phyloP scores from a whole-genome alignment of 2,797 vertebrate genomes.

The Crocidura indochinensis region DNA sequence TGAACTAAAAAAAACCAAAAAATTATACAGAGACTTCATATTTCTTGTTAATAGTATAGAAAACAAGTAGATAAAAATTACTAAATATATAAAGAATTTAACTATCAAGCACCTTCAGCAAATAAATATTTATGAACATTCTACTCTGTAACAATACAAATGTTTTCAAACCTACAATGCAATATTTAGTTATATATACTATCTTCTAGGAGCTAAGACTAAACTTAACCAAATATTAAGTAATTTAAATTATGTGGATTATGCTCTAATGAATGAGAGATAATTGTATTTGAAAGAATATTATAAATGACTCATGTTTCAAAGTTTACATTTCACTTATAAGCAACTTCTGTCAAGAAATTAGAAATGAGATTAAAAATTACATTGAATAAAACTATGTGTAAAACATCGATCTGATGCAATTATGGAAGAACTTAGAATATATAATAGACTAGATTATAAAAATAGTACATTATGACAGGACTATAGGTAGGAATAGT shows the following conservation, averaged over 20 bases:
- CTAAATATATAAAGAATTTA: neutral
- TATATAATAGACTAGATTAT: neutral
- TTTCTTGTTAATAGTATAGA: neutral
- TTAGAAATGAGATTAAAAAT: neutral
- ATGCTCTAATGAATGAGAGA: neutral
- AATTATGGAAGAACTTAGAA: neutral
- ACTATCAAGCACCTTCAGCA: neutral
- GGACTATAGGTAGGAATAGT: neutral
- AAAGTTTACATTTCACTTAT: neutral
- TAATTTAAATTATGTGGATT: neutral
- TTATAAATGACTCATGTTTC: constrained; percentile 52
- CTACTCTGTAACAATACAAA: neutral
- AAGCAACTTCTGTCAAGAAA: neutral
- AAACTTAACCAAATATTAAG: neutral
- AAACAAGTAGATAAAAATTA: neutral
- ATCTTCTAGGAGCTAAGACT: no score
- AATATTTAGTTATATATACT: no score
- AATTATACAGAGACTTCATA: neutral
- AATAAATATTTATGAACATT: neutral
- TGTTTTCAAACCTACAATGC: no score
- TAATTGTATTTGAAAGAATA: neutral
- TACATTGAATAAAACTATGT: neutral
- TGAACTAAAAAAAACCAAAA: neutral
- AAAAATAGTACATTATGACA: neutral
- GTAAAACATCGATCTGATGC: neutral